These are phyloP conservation scores for Pipistrellus pygmaeus DNA, from an alignment of 2,797 vertebrate species.

Conservation along the genomic window DNA sequence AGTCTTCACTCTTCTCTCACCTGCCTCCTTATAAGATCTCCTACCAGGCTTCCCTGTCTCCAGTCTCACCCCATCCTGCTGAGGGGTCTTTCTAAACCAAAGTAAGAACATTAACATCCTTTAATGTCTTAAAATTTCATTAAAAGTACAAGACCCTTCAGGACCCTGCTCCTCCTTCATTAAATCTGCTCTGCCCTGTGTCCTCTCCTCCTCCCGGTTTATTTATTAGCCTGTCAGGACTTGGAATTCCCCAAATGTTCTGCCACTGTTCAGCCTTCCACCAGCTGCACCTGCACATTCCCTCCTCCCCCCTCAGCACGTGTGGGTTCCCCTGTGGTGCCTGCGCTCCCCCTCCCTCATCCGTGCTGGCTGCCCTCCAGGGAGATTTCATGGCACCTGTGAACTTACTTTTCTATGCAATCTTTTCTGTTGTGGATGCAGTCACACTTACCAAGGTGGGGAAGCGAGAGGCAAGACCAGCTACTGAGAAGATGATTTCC, in stretches of 20 bases:
- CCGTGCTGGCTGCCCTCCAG: background rate
- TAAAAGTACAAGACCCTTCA: background rate
- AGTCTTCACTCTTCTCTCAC: background rate
- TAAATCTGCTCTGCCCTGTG: background rate
- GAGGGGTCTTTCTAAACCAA: background rate
- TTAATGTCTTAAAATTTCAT: background rate
- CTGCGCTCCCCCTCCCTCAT: background rate
- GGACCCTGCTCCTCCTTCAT: background rate
- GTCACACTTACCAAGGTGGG: background rate
- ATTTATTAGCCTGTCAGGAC: background rate
- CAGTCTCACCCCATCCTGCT: background rate
- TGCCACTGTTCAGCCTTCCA: background rate
- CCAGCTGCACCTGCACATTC: too few species aligned
- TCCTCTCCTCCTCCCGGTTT: background rate
- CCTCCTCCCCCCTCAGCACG: background rate
- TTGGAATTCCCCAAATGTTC: background rate
- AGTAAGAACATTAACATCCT: conserved; percentile 11
- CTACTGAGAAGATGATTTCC: background rate
- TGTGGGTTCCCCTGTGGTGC: background rate
- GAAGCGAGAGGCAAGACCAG: conserved; percentile 1
- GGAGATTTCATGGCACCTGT: background rate
- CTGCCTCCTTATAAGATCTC: background rate
- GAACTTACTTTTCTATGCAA: background rate
- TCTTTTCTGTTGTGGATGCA: background rate
- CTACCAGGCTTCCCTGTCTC: background rate